phyloP scores from a whole-genome alignment of 2,113 vertebrate genomes.

The Corvus hawaiiensis region DNA sequence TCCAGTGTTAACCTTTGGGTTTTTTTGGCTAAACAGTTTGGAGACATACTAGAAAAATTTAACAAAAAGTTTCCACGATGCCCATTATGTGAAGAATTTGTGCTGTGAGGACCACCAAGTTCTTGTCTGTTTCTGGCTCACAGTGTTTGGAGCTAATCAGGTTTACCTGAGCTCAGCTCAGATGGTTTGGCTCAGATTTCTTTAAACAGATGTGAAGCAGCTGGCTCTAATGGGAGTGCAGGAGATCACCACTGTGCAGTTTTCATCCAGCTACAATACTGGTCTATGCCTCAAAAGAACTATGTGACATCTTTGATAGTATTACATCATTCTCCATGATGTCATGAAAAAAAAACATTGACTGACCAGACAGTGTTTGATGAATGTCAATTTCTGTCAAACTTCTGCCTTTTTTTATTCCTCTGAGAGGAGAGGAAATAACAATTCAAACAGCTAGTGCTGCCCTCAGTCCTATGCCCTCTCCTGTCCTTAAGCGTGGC shows the following conservation, averaged over 20 bases:
- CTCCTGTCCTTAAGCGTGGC: accelerated
- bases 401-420: not conserved
- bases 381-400: not conserved
- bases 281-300: not conserved
- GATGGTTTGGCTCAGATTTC: not conserved
- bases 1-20: not conserved
- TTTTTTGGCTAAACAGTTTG: not conserved
- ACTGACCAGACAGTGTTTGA: not conserved
- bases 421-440: not conserved
- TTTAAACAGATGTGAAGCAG: not conserved
- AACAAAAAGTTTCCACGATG: not conserved
- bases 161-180: not conserved
- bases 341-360: not conserved
- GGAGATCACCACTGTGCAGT: not conserved
- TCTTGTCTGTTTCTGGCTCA: not conserved
- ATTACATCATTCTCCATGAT: not conserved
- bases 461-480: not conserved
- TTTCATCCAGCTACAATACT: not conserved
- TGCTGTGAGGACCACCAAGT: not conserved
- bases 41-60: not conserved
- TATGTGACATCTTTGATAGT: not conserved
- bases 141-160: not conserved
- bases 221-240: not conserved
- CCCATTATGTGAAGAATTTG: not conserved
- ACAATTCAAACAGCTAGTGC: not conserved